phyloP scores from a whole-genome alignment of 2,888 invertebrate species.

The Caenorhabditis virilis region DNA sequence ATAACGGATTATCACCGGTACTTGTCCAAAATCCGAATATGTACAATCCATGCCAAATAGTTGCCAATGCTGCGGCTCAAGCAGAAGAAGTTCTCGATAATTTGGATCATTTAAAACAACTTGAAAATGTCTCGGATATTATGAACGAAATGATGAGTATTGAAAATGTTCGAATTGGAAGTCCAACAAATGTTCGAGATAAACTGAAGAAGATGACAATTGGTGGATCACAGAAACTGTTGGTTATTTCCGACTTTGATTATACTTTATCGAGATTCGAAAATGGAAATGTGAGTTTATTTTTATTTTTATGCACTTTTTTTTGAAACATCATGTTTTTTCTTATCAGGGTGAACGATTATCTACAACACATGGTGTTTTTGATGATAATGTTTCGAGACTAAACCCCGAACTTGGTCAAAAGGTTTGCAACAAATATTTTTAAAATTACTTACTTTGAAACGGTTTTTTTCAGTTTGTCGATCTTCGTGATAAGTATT shows the following conservation, averaged over 20 bases:
- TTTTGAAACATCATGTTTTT: too few species aligned
- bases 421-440: too few species aligned
- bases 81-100: slow-evolving; percentile 15
- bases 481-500: slow-evolving; percentile 55
- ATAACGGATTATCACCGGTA: too few species aligned
- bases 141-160: slow-evolving; percentile 19
- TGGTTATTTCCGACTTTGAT: slow-evolving; percentile 65
- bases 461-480: slow-evolving; percentile 47
- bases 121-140: slow-evolving; percentile 34
- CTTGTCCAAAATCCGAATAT: slow-evolving; percentile 20
- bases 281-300: slow-evolving; percentile 44
- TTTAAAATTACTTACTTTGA: too few species aligned
- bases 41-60: slow-evolving; percentile 33
- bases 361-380: slow-evolving; percentile 66
- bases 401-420: slow-evolving; percentile 51
- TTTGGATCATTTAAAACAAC: slow-evolving; percentile 10
- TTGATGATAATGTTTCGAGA: slow-evolving; percentile 56
- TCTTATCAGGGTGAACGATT: slow-evolving; percentile 59
- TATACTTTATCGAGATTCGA: slow-evolving; percentile 61
- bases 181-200: slow-evolving; percentile 39
- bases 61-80: slow-evolving; percentile 21
- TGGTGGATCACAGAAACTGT: slow-evolving; percentile 47
- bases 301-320: too few species aligned
- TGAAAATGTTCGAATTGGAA: slow-evolving; percentile 38
- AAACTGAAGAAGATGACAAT: slow-evolving; percentile 50